Evolutionary conservation across 2,888 invertebrate species (phyloP).

Genomic region (Drosophila buzzatii): DNA sequence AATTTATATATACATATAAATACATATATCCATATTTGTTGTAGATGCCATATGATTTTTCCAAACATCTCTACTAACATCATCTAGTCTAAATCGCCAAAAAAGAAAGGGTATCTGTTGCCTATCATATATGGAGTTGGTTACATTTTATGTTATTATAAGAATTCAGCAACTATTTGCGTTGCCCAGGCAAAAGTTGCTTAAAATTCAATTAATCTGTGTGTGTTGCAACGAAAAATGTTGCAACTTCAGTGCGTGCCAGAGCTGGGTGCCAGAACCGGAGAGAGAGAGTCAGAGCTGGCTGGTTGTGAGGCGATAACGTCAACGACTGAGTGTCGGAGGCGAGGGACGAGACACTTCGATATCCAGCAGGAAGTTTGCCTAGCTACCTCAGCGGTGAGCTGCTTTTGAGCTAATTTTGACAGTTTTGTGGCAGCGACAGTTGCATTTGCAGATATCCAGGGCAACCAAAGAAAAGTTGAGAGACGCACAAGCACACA

Average conservation of each 20-base stretch:
- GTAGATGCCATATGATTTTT: too few relatives aligned
- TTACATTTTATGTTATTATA: conserved; percentile 40
- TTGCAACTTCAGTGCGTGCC: conserved; percentile 71
- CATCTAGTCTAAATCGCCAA: too few relatives aligned
- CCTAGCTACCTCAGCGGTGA: conserved; percentile 38
- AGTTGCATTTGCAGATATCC: conserved; percentile 62
- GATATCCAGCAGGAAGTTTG: conserved; percentile 45
- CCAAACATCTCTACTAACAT: not conserved
- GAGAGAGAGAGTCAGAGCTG: not conserved
- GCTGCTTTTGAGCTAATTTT: conserved; percentile 69
- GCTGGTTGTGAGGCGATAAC: conserved; percentile 11
- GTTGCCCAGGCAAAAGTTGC: conserved; percentile 62
- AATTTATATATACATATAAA: too few relatives aligned
- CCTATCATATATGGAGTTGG: not conserved
- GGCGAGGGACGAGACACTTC: conserved; percentile 21
- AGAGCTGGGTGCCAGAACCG: conserved; percentile 17
- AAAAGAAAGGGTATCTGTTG: conserved; percentile 20
- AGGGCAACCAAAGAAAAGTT: conserved; percentile 72
- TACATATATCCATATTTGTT: too few relatives aligned
- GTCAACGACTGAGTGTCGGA: conserved; percentile 17
- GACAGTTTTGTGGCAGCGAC: conserved; percentile 61
- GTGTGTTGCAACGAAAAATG: conserved; percentile 71
- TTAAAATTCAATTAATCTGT: conserved; percentile 78
- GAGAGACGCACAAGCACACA: not conserved
- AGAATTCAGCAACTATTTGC: conserved; percentile 67